Percentiles rank a stretch among this genome's conserved stretches.
Evolutionary conservation across 2,888 invertebrate species (phyloP).

Genomic region (Apodemia zela): DNA sequence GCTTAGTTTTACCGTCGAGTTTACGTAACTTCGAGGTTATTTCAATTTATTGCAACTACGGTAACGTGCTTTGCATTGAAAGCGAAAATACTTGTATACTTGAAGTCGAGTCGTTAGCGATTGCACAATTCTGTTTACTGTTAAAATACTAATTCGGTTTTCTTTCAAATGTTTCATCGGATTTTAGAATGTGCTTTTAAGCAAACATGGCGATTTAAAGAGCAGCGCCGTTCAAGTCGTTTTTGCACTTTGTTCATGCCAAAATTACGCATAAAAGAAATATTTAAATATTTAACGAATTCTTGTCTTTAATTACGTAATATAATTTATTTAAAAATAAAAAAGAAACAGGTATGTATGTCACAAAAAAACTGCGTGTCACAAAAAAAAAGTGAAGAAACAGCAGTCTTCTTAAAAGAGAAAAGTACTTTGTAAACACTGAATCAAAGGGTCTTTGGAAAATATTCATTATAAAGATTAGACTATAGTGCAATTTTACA

Average conservation of each 20-base stretch:
- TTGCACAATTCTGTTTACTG: not conserved
- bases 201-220: not conserved
- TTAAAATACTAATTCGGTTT: not conserved
- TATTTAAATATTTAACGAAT: not conserved
- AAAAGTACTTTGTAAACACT: too few species aligned
- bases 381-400: too few species aligned
- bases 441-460: too few species aligned
- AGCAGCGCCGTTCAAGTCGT: too few species aligned
- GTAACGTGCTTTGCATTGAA: constrained; percentile 9
- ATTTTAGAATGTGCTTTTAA: not conserved
- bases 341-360: too few species aligned
- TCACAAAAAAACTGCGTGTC: too few species aligned
- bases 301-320: too few species aligned
- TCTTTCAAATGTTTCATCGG: not conserved
- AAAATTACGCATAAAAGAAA: not conserved
- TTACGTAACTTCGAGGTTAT: constrained; percentile 12
- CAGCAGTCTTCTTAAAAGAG: too few species aligned
- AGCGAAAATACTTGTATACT: not conserved
- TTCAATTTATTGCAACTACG: constrained; percentile 7
- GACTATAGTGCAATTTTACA: too few species aligned
- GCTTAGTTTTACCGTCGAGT: not conserved
- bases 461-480: too few species aligned
- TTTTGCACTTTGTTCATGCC: not conserved
- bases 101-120: not conserved
- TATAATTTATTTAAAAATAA: too few species aligned